Evolutionary conservation across 2,888 invertebrate genomes (phyloP).

Genomic region (Acanthosepion lycidas): DNA sequence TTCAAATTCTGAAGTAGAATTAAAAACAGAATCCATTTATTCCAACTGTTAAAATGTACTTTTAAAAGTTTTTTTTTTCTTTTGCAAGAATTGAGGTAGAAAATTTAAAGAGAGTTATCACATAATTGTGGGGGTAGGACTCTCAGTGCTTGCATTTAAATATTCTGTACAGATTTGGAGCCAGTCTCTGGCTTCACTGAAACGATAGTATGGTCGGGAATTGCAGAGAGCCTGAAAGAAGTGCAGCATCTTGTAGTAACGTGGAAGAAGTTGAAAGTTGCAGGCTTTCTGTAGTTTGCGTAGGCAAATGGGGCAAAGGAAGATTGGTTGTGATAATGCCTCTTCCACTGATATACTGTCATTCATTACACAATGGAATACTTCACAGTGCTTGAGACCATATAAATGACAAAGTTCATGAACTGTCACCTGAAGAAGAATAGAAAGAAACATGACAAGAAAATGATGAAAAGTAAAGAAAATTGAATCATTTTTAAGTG

Average conservation of each 20-base stretch:
- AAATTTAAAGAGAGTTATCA: neutral
- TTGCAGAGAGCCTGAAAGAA: conserved; percentile 58
- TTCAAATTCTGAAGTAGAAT: too few species aligned
- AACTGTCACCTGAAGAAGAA: conserved; percentile 66
- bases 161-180: conserved; percentile 57
- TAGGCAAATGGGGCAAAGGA: conserved; percentile 72
- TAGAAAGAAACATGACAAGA: neutral
- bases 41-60: too few species aligned
- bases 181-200: conserved; percentile 57
- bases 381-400: conserved; percentile 70
- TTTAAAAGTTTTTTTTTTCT: too few species aligned
- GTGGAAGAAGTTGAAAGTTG: conserved; percentile 63
- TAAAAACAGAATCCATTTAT: too few species aligned
- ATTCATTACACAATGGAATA: conserved; percentile 72
- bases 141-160: conserved; percentile 48
- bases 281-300: conserved; percentile 69
- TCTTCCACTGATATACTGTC: conserved; percentile 68
- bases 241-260: conserved; percentile 60
- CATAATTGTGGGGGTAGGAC: neutral
- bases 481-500: neutral
- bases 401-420: conserved; percentile 72
- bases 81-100: neutral
- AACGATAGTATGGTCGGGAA: conserved; percentile 55
- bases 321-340: conserved; percentile 69
- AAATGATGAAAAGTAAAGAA: neutral